These are phyloP conservation scores for Helicorthomorpha holstii DNA, from an alignment of 1,140 invertebrate genomes.

Conservation along the genomic window DNA sequence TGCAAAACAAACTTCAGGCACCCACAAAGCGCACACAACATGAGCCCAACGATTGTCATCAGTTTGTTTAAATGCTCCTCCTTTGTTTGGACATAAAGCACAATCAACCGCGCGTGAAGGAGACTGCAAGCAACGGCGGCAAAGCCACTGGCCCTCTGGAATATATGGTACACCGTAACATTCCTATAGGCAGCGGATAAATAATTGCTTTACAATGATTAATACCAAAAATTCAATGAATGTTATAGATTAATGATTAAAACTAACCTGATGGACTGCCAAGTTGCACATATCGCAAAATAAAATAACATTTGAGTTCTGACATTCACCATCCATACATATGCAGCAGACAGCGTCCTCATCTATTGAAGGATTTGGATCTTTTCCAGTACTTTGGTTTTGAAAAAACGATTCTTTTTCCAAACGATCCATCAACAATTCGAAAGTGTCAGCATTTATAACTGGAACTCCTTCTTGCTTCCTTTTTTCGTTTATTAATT, in stretches of 20 bases:
- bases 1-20: conserved; percentile 94
- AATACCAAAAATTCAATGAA: conserved; percentile 1
- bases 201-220: background rate
- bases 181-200: conserved; percentile 43
- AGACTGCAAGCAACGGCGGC: conserved; percentile 81
- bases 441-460: conserved; percentile 72
- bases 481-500: conserved; percentile 67
- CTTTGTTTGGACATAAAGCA: conserved; percentile 91
- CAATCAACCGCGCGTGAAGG: conserved; percentile 91
- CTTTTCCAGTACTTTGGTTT: conserved; percentile 38
- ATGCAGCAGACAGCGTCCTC: conserved; percentile 98
- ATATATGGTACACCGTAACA: conserved; percentile 99
- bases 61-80: conserved; percentile 97
- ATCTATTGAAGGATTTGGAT: conserved; percentile 50
- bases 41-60: conserved; percentile 93
- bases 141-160: conserved; percentile 97
- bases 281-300: conserved; percentile 99
- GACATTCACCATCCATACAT: conserved; percentile 75
- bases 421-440: conserved; percentile 86
- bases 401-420: conserved; percentile 97
- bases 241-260: conserved; percentile 5
- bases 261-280: conserved; percentile 70
- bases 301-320: conserved; percentile 87
- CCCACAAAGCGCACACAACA: conserved; percentile 97
- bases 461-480: conserved; percentile 41